These are phyloP conservation scores for Hippocampus zosterae DNA, from an alignment of 2,113 vertebrate genomes.

Conservation along the genomic window DNA sequence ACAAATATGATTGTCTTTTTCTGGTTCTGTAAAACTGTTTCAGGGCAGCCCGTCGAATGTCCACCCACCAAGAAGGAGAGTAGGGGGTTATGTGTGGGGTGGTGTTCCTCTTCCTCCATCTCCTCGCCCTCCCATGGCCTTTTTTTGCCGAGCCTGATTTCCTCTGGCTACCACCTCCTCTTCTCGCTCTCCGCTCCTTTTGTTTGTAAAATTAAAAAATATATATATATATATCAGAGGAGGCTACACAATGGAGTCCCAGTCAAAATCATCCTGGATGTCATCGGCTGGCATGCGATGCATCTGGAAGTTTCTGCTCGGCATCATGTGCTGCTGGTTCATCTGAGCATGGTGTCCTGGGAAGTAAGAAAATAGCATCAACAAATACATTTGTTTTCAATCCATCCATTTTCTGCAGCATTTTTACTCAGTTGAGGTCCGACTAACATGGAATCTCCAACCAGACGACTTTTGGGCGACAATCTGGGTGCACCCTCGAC, in stretches of 20 bases:
- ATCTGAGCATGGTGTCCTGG: constrained; percentile 85
- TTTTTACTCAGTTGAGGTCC: background rate
- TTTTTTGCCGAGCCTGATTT: constrained; percentile 57
- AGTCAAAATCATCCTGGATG: constrained; percentile 91
- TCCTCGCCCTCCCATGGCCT: constrained; percentile 50
- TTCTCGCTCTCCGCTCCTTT: constrained; percentile 46
- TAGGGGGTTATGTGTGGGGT: background rate
- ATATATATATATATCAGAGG: background rate
- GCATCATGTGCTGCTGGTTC: constrained; percentile 90
- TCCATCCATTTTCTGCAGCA: background rate
- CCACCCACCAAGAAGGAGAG: constrained; percentile 38
- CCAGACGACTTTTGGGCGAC: background rate
- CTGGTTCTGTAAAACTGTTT: constrained; percentile 69
- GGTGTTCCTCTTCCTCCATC: constrained; percentile 38
- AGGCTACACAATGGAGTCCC: constrained; percentile 89
- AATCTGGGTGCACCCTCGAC: background rate
- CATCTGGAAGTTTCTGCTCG: constrained; percentile 85
- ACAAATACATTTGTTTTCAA: background rate
- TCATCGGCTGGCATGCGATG: constrained; percentile 86
- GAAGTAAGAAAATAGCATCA: background rate
- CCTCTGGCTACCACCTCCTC: constrained; percentile 38
- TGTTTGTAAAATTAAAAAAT: constrained; percentile 15
- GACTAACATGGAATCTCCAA: no score
- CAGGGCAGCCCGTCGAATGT: constrained; percentile 63
- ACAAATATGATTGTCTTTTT: constrained; percentile 87